phyloP scores from a whole-genome alignment of 2,888 invertebrate species.

The Dolomedes plantarius region DNA sequence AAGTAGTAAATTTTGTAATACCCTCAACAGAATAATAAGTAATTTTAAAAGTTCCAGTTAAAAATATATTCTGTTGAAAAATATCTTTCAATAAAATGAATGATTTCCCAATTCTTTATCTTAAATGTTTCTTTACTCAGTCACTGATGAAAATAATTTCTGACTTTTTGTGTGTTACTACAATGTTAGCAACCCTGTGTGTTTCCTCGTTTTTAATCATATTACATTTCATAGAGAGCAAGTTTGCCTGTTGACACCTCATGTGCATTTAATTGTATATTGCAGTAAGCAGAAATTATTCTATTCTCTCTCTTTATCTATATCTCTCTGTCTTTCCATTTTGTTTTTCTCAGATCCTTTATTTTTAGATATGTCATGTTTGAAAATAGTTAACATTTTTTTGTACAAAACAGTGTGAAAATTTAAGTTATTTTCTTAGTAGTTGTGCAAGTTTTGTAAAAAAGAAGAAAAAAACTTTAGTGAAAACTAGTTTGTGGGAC shows the following conservation, averaged over 20 bases:
- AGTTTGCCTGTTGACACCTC: slow-evolving; percentile 68
- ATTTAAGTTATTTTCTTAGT: not conserved
- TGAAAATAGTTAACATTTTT: not conserved
- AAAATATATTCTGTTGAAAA: too few species aligned
- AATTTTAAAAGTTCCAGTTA: too few species aligned
- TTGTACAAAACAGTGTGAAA: not conserved
- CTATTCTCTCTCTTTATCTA: slow-evolving; percentile 26
- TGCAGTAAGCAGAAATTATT: slow-evolving; percentile 38
- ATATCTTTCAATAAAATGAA: too few species aligned
- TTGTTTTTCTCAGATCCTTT: slow-evolving; percentile 6
- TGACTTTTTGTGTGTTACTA: not conserved
- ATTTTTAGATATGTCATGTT: not conserved
- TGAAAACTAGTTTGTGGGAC: too few species aligned
- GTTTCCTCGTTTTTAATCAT: slow-evolving; percentile 34
- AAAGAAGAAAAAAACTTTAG: not conserved
- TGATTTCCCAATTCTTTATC: too few species aligned
- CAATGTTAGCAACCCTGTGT: slow-evolving; percentile 16
- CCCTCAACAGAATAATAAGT: too few species aligned
- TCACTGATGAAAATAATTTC: too few species aligned
- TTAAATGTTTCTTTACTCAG: too few species aligned
- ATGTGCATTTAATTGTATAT: slow-evolving; percentile 69
- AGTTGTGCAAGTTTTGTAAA: not conserved
- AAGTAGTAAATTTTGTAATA: too few species aligned
- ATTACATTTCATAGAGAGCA: slow-evolving; percentile 55
- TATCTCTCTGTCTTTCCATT: not conserved